phyloP scores from a whole-genome alignment of 2,888 invertebrate genomes.

The Drosophila yooni region DNA sequence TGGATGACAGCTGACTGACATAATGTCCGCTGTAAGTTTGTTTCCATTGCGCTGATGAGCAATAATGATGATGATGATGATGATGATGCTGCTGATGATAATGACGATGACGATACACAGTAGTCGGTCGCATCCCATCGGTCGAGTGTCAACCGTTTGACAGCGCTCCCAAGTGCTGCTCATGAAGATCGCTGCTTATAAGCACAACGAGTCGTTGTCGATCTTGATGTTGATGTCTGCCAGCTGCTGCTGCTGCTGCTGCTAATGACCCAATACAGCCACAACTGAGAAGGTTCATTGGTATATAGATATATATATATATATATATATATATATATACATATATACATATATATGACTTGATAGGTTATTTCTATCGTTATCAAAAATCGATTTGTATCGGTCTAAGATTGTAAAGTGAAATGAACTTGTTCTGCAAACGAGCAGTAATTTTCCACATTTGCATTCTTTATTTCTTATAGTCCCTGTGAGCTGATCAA shows the following conservation, averaged over 20 bases:
- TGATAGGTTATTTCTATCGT: not conserved
- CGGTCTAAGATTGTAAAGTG: not conserved
- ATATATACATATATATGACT: not conserved
- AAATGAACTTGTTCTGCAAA: not conserved
- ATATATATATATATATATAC: not conserved
- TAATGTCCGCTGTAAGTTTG: slow-evolving; percentile 66
- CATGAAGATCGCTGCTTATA: slow-evolving; percentile 25
- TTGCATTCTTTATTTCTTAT: not conserved
- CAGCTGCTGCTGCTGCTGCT: slow-evolving; percentile 32
- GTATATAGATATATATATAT: not conserved
- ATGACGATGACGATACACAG: slow-evolving; percentile 19
- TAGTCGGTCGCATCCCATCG: slow-evolving; percentile 16
- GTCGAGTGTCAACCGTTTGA: slow-evolving; percentile 56
- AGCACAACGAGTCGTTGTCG: slow-evolving; percentile 13
- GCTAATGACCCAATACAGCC: slow-evolving; percentile 50
- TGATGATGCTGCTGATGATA: slow-evolving; percentile 17
- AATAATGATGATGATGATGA: slow-evolving; percentile 46
- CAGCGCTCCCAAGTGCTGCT: slow-evolving; percentile 55
- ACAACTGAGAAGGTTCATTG: slow-evolving; percentile 21
- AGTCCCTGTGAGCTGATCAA: not conserved
- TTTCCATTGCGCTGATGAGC: slow-evolving; percentile 54
- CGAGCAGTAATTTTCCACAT: not conserved
- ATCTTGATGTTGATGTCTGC: slow-evolving; percentile 1
- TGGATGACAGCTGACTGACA: slow-evolving; percentile 76
- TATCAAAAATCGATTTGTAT: not conserved